These are phyloP conservation scores for Gracilinanus agilis DNA, from an alignment of 2,113 vertebrate genomes.

Conservation along the genomic window DNA sequence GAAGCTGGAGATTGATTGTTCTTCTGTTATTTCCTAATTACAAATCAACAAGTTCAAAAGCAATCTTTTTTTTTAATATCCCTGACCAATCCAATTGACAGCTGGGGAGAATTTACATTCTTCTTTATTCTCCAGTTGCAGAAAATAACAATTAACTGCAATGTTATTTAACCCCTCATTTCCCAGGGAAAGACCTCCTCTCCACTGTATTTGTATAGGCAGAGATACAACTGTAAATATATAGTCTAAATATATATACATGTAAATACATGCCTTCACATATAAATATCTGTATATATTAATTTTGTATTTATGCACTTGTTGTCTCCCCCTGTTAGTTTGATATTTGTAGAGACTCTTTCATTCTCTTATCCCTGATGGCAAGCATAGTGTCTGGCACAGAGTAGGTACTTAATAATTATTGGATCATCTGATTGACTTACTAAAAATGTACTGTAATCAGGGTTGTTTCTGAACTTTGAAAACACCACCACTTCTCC, in stretches of 20 bases:
- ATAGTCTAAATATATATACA: neutral
- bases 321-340: neutral
- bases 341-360: neutral
- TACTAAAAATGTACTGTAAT: neutral
- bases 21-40: constrained; percentile 43
- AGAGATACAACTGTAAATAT: neutral
- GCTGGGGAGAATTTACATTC: neutral
- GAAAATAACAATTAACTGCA: neutral
- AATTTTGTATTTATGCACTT: neutral
- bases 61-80: constrained; percentile 37
- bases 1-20: constrained; percentile 24
- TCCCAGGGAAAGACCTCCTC: neutral
- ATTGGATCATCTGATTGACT: neutral
- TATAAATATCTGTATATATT: neutral
- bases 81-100: neutral
- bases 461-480: neutral
- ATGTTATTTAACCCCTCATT: neutral
- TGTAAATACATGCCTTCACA: too few species aligned
- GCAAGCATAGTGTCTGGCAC: neutral
- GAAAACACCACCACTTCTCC: neutral
- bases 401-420: neutral
- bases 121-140: neutral
- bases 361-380: neutral
- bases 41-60: constrained; percentile 45
- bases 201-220: neutral